phyloP scores from a whole-genome alignment of 2,888 invertebrate species.

The Drosophila subquinaria region DNA sequence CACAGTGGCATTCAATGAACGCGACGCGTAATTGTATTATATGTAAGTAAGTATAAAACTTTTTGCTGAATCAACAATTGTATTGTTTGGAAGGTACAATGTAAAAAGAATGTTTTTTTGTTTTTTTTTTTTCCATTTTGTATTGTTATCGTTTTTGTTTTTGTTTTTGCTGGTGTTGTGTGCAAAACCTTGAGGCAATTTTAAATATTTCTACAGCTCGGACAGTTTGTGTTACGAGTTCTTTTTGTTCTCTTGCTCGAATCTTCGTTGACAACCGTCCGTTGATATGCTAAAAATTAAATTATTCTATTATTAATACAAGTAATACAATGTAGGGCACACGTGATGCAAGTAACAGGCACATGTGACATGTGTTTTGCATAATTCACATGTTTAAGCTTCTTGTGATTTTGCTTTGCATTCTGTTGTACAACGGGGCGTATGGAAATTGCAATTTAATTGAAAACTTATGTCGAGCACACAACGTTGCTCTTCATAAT shows the following conservation, averaged over 20 bases:
- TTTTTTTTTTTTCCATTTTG: neutral
- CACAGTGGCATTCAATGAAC: slow-evolving; percentile 49
- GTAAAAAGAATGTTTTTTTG: slow-evolving; percentile 31
- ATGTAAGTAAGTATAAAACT: slow-evolving; percentile 42
- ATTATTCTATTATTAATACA: slow-evolving; percentile 19
- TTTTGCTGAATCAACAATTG: slow-evolving; percentile 54
- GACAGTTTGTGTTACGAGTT: slow-evolving; percentile 9
- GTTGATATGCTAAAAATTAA: slow-evolving; percentile 51
- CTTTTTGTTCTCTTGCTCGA: neutral
- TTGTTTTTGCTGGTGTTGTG: slow-evolving; percentile 5
- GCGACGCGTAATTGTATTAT: slow-evolving; percentile 37
- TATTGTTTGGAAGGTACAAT: slow-evolving; percentile 54
- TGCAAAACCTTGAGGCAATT: slow-evolving; percentile 36
- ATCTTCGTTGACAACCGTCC: neutral
- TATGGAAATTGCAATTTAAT: slow-evolving; percentile 48
- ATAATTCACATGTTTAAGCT: slow-evolving; percentile 9
- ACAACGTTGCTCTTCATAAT: slow-evolving; percentile 31
- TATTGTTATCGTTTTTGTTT: neutral
- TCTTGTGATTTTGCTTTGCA: slow-evolving; percentile 2
- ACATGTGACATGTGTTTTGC: slow-evolving; percentile 22
- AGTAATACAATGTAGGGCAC: slow-evolving; percentile 21
- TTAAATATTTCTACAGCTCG: slow-evolving; percentile 24
- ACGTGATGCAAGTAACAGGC: slow-evolving; percentile 17
- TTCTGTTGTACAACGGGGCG: slow-evolving; percentile 10
- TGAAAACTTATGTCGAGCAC: slow-evolving; percentile 49